These are phyloP conservation scores for Calycopis cecrops DNA, from an alignment of 1,140 invertebrate genomes.

Conservation along the genomic window DNA sequence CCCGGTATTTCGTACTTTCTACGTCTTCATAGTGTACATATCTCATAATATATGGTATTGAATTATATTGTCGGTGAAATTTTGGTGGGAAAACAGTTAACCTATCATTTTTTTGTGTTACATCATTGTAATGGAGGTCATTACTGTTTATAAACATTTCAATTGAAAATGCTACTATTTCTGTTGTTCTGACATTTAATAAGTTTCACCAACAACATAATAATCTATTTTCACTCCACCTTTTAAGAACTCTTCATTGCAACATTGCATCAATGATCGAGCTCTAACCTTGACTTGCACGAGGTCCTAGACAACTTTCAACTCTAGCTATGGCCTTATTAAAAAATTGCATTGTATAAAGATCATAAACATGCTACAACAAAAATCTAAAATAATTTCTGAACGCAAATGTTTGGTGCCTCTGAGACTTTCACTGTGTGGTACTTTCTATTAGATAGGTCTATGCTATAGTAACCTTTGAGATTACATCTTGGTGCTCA, in stretches of 20 bases:
- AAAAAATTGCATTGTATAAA: neutral
- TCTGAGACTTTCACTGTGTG: no score
- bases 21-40: slow-evolving; percentile 10
- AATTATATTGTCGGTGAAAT: slow-evolving; percentile 25
- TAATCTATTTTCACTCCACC: neutral
- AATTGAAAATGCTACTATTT: slow-evolving; percentile 23
- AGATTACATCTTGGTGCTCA: no score
- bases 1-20: neutral
- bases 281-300: slow-evolving; percentile 4
- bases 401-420: no score
- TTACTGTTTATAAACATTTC: slow-evolving; percentile 68
- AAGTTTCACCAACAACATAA: neutral
- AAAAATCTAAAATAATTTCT: no score
- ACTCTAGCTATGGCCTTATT: neutral
- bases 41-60: slow-evolving; percentile 10
- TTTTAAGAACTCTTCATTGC: neutral
- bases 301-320: neutral
- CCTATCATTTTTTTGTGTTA: slow-evolving; percentile 58
- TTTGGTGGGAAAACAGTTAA: slow-evolving; percentile 70
- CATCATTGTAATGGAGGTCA: slow-evolving; percentile 67
- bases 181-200: neutral
- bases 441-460: no score
- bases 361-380: no score
- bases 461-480: no score
- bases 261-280: slow-evolving; percentile 4